Evolutionary conservation across 35 echinoderm and acorn worm genomes (phyloP).

Genomic region (Lytechinus pictus): DNA sequence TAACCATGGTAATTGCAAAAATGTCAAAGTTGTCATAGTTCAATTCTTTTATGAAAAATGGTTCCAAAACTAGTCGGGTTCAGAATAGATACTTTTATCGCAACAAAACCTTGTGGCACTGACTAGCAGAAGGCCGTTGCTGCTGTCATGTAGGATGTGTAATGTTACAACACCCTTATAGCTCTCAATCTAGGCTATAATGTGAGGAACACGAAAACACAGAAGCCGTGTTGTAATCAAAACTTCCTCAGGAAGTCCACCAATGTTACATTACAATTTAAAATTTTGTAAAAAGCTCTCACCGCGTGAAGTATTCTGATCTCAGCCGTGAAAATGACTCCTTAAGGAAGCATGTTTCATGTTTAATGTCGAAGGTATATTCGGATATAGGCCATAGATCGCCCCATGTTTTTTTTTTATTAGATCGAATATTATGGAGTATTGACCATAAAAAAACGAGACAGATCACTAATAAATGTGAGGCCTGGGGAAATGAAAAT

Average conservation of each 20-base stretch:
- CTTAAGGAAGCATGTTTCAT: not conserved
- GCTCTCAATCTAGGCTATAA: not conserved
- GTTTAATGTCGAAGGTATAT: not conserved
- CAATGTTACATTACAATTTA: not conserved
- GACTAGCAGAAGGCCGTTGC: not conserved
- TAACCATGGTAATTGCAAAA: too few relatives aligned
- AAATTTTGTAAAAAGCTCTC: not conserved
- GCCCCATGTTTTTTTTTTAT: too few relatives aligned
- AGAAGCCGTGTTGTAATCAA: not conserved
- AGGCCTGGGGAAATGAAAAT: not conserved
- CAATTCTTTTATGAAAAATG: too few relatives aligned
- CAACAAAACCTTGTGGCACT: not conserved
- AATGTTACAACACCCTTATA: not conserved
- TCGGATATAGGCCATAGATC: too few relatives aligned
- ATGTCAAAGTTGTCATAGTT: too few relatives aligned
- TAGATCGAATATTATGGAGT: not conserved
- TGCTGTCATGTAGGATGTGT: not conserved
- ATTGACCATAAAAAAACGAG: not conserved
- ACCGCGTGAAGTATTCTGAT: not conserved
- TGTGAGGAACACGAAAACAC: not conserved
- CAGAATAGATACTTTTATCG: not conserved
- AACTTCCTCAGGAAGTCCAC: not conserved
- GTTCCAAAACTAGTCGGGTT: not conserved
- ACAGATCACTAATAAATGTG: not conserved
- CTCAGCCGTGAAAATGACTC: not conserved